A percentile compares a stretch with the other conserved stretches of the same genome.
phyloP scores from a whole-genome alignment of 2,113 vertebrate genomes.

The Grammomys surdaster region DNA sequence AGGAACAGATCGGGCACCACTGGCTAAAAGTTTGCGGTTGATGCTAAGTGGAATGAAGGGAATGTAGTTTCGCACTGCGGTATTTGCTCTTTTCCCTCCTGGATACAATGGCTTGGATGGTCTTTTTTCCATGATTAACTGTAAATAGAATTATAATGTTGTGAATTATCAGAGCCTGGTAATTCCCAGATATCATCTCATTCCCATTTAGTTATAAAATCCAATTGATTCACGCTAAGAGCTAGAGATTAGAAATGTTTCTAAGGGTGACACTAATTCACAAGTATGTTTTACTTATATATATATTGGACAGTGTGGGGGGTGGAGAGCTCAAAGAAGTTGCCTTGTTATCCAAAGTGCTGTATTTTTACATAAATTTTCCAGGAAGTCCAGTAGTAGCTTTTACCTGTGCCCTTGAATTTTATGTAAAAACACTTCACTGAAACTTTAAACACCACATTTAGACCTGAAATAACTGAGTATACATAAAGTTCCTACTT shows the following conservation, averaged over 20 bases:
- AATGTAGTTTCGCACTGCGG: background rate
- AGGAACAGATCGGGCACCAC: rapidly evolving
- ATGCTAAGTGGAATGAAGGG: background rate
- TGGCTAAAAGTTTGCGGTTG: background rate
- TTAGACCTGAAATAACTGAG: constrained; percentile 14
- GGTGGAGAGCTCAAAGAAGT: background rate
- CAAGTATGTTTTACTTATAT: background rate
- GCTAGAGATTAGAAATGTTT: background rate
- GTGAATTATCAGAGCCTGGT: background rate
- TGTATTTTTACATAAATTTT: constrained; percentile 3
- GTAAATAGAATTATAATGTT: constrained; percentile 46
- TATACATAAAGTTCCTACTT: background rate
- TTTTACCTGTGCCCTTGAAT: background rate
- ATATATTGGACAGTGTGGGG: background rate
- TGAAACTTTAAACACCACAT: background rate
- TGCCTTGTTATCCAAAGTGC: background rate
- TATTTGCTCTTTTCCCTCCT: background rate
- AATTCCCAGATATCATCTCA: constrained; percentile 28
- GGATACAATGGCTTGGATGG: background rate
- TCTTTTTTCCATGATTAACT: background rate
- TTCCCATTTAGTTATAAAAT: background rate
- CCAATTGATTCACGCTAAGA: background rate
- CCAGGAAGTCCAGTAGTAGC: background rate
- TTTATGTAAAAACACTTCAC: constrained; percentile 19
- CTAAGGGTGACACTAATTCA: background rate